Evolutionary conservation across 2,888 invertebrate species (phyloP), one percentile per base, ranked within the genome.

Genomic region (Clusia tigrina): DNA sequence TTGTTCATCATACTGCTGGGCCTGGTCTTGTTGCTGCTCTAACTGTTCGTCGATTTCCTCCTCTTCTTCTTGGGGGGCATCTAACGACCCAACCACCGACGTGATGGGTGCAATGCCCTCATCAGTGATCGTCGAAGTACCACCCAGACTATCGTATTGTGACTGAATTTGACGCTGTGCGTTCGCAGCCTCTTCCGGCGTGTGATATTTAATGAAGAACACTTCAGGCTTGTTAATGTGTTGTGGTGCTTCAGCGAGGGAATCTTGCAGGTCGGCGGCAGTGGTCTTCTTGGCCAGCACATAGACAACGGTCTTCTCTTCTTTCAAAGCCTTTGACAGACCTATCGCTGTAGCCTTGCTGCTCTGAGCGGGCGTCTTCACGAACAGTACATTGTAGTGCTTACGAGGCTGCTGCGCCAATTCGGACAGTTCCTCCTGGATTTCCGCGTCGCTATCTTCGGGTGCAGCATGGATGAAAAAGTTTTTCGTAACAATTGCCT

Each of bases 251-350:
- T 81, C 79, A 57, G 76, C 72, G 15, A 80, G 72, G 56, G 82
- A 80, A 12, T 81, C 80, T 66, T 82, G 81, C 61, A 81, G 63
- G 54, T 81, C 81, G 18, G 79, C 55, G 2, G 82, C 78, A 0
- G 79, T 71, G 0, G 81, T 80, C 71, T 83, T 83, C 74, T 83
- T 83, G 53, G 79, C 75, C 69, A 83, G 71, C 58, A 83, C 83
- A 70, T 83, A 83, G 25, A 83, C 83, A 32, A 83, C 81, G 1
- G 83, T 83, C 72, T 83, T 83, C 68, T 83, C 83, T 68, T 83
- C 80, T 56, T 80, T 81, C 61, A 81, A 67, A 0, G 77, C 70
- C 66, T 78, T 77, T 68, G 78, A 81, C 52, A 82, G 71, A 60
- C 79, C 79, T 22, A 82, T 67, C 6, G 81, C 80, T 10, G 80